phyloP scores from a whole-genome alignment of 2,888 invertebrate genomes.

The Bembecia ichneumoniformis region DNA sequence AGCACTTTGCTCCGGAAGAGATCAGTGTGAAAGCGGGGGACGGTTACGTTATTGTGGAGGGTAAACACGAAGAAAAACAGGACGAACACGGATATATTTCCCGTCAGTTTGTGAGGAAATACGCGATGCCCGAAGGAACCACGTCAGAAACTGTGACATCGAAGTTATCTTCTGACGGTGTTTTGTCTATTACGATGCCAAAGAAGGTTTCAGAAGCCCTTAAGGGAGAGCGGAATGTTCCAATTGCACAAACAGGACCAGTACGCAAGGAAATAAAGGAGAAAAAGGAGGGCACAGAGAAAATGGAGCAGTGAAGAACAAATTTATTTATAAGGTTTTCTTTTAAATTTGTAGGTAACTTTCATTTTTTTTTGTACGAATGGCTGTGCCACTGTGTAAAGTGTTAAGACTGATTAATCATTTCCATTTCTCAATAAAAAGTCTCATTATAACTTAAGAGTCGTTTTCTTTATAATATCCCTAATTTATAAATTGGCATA shows the following conservation, averaged over 20 bases:
- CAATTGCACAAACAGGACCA: constrained; percentile 39
- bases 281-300: constrained; percentile 11
- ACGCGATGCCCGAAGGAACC: constrained; percentile 78
- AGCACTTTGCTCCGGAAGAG: constrained; percentile 81
- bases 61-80: constrained; percentile 81
- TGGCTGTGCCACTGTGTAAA: constrained; percentile 12
- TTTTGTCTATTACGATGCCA: constrained; percentile 78
- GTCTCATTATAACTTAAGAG: too few species aligned
- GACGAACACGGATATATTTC: constrained; percentile 81
- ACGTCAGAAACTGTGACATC: constrained; percentile 77
- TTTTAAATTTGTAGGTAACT: not conserved
- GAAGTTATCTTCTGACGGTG: constrained; percentile 80
- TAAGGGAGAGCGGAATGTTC: constrained; percentile 32
- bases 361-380: constrained; percentile 14
- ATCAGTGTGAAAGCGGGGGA: constrained; percentile 81
- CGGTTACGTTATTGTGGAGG: constrained; percentile 78
- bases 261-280: constrained; percentile 38
- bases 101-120: constrained; percentile 80
- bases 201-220: constrained; percentile 24
- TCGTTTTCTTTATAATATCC: too few species aligned
- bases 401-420: constrained; percentile 1
- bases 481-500: too few species aligned
- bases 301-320: not conserved
- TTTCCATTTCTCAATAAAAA: not conserved
- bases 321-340: too few species aligned